Evolutionary conservation across 2,113 vertebrate species (phyloP).

Genomic region (Cephalopholis sonnerati): DNA sequence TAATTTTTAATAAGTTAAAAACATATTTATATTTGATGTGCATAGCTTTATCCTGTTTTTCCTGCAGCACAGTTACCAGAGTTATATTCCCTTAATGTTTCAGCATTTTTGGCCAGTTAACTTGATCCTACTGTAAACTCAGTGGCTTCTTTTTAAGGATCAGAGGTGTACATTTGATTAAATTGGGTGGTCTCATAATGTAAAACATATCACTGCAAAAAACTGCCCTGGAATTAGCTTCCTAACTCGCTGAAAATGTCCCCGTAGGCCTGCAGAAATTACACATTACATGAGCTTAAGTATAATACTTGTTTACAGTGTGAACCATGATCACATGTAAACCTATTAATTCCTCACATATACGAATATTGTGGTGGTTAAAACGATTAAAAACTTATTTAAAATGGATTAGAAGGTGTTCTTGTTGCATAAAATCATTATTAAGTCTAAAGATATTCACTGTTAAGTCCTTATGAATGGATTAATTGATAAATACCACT

Average conservation of each 20-base stretch:
- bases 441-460: not conserved
- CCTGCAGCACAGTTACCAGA: not conserved
- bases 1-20: not conserved
- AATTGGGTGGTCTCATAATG: not conserved
- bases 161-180: not conserved
- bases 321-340: not conserved
- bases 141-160: not conserved
- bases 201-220: not conserved
- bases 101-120: not conserved
- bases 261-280: too few relatives aligned
- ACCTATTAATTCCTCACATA: too few relatives aligned
- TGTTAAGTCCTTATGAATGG: not conserved
- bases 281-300: not conserved
- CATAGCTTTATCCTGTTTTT: not conserved
- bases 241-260: not conserved
- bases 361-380: not conserved
- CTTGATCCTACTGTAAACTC: not conserved
- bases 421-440: not conserved
- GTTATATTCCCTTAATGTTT: not conserved
- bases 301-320: not conserved
- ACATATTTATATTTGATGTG: not conserved
- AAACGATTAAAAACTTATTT: not conserved
- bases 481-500: not conserved
- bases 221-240: not conserved
- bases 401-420: not conserved